Evolutionary conservation across 1,140 invertebrate species (phyloP), one percentile per base, ranked within the genome.

Genomic region (Whitmania pigra): DNA sequence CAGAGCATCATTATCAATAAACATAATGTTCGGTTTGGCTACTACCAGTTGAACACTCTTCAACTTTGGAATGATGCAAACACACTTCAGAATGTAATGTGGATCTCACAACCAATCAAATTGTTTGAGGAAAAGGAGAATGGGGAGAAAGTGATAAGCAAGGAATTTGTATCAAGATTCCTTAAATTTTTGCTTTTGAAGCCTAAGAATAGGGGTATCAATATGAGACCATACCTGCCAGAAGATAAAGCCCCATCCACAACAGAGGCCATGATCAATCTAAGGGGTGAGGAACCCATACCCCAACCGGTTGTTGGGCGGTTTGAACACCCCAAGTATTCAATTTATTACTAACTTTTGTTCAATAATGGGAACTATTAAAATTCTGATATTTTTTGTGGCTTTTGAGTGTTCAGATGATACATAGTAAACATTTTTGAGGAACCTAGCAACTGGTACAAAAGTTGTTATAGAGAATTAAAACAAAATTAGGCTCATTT

Each of bases 41-140:
- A 87, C 11, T 95, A 94, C 79, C 93, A 96, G 81, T 78, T 95
- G 36, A 96, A 96, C 79, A 94, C 92, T 1, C 86, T 88, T 57
- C 77, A 87, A 17, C 76, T 92, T 68, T 84, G 87, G 78, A 78
- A 86, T 31, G 81, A 86, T 57, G 81, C 82, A 31, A 93, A 92
- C 83, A 82, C 84, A 0, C 85, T 86, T 74, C 82, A 86, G 49
- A 96, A 96, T 82, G 78, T 93, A 54, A 92, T 90, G 76, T 94
- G 89, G 86, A 85, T 86, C n/a, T 89, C 87, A 20, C 81, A 86
- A 40, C 84, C 87, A 20, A 77, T 88, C 74, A 86, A 89, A 74
- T 81, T 97, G 0, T 94, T 87, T 81, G 89, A 91, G 53, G 81
- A 81, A 36, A 85, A 92, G 53, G 87, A 89, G 78, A 78, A 88